These are phyloP conservation scores for Smutsia temminckii DNA, from an alignment of 2,797 vertebrate genomes.

Conservation along the genomic window DNA sequence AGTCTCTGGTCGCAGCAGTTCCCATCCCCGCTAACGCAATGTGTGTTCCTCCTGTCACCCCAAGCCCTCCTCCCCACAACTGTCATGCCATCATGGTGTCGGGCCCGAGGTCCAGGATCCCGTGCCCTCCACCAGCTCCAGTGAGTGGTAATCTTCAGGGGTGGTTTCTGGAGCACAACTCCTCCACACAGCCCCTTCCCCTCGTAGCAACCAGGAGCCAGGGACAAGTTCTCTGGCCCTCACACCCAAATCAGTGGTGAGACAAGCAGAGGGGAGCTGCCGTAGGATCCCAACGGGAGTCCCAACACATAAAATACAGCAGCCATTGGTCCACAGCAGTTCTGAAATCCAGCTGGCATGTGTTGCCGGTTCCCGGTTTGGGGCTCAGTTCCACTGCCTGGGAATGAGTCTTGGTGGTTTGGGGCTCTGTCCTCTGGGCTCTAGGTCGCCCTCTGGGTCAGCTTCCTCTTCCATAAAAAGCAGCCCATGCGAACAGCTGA, in stretches of 20 bases:
- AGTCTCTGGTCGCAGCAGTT: neutral
- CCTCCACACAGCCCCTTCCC: neutral
- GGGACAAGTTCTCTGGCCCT: neutral
- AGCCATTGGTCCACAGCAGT: neutral
- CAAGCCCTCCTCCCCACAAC: rapidly evolving
- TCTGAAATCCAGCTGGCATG: neutral
- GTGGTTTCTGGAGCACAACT: neutral
- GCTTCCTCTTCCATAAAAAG: neutral
- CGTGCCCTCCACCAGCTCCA: too few species aligned
- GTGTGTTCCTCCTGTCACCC: rapidly evolving
- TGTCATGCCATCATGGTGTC: rapidly evolving
- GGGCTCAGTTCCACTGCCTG: neutral
- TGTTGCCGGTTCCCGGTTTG: neutral
- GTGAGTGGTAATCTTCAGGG: neutral
- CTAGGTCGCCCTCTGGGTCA: neutral
- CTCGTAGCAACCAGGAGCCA: too few species aligned
- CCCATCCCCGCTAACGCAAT: neutral
- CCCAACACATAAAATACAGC: neutral
- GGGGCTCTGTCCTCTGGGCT: neutral
- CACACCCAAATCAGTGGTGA: too few species aligned
- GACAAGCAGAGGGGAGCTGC: neutral
- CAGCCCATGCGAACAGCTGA: neutral
- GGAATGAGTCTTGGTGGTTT: neutral
- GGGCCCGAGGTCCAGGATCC: neutral
- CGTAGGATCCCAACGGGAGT: neutral